Base-by-base conservation (phyloP, 1,140 invertebrate species). In the Vanessa atalanta region DNA sequence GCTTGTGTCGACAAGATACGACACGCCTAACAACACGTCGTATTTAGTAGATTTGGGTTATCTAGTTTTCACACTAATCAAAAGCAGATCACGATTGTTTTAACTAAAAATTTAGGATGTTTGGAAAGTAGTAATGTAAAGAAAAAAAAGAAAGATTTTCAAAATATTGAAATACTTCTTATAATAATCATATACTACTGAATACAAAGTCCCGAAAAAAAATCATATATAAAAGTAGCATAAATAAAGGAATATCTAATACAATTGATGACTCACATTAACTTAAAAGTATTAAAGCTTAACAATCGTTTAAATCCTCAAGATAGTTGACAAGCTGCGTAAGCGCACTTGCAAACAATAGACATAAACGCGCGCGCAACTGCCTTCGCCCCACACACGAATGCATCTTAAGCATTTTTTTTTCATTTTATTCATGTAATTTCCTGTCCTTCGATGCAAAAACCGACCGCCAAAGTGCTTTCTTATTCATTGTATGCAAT, bases 1-100 rank as follows among this genome's bases (percentile, higher is more conserved):
- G 82, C 84, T 82, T 88, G 89, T 86, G 78, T 83, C 86, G 88
- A 91, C 89, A 88, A 80, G 88, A 85, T 74, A 72, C 65, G 78
- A 87, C 88, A 83, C 76, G 87, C 76, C 79, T 83, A 57, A 76
- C 77, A 70, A 76, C 76, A 74, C 73, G 71, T 63, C 70, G 73
- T 77, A 65, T 75, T 60, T 63, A 65, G 47, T 61, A 37, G 55
- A 61, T 72, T 70, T 65, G 23, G 60, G 14, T 70, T 70, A 69
- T 73, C 66, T 72, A 63, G 60, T 70, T 75, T 72, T 70, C 77
- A 68, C 70, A 48, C 65, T 37, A 37, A 31, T 61, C 57, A 14
- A 61, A 0, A 8, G 31, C 12, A 23, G 26, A 7, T 23, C 14
- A 7, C 57, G 31, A 61, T 61, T 61, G 26, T 14, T 9, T 8